Percentiles rank a stretch among this genome's conserved stretches.
Conservation (phyloP, 2,113 vertebrate species). For the Chlamydotis undulata region DNA sequence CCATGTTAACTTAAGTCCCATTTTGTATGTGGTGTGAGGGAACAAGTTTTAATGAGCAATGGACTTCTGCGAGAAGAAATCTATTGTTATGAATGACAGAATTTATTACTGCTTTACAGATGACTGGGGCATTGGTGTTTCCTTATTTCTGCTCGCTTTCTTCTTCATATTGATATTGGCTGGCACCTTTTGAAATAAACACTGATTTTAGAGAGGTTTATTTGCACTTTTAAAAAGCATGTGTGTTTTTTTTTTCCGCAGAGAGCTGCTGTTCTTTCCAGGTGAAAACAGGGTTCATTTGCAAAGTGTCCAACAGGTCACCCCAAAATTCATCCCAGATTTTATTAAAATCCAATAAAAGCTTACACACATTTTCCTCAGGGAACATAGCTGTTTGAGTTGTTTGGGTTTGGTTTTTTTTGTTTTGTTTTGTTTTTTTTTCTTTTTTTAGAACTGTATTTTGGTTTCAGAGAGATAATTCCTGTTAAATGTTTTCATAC, state of each 20-base stretch:
- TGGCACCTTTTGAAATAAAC: not conserved
- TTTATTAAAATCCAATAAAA: not conserved
- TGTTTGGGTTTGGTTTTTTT: not conserved
- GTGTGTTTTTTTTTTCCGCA: not conserved
- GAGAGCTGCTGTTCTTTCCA: not conserved
- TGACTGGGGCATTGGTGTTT: not conserved
- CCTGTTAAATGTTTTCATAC: not conserved
- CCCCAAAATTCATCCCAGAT: not conserved
- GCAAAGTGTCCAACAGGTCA: not conserved
- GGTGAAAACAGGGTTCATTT: not conserved
- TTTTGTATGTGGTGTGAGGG: not conserved
- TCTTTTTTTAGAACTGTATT: not conserved
- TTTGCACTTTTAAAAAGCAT: not conserved
- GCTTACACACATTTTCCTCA: rapidly evolving
- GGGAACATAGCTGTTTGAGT: not conserved
- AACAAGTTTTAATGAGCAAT: not conserved
- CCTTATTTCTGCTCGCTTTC: not conserved
- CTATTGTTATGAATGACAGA: not conserved
- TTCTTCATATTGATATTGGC: not conserved
- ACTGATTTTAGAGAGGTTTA: not conserved
- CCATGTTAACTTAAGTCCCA: not conserved
- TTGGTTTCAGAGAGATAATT: not conserved
- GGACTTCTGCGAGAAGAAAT: not conserved
- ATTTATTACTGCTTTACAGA: not conserved
- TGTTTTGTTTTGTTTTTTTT: not conserved